Evolutionary conservation across 2,113 vertebrate species (phyloP).

Genomic region (Protobothrops mucrosquamatus): DNA sequence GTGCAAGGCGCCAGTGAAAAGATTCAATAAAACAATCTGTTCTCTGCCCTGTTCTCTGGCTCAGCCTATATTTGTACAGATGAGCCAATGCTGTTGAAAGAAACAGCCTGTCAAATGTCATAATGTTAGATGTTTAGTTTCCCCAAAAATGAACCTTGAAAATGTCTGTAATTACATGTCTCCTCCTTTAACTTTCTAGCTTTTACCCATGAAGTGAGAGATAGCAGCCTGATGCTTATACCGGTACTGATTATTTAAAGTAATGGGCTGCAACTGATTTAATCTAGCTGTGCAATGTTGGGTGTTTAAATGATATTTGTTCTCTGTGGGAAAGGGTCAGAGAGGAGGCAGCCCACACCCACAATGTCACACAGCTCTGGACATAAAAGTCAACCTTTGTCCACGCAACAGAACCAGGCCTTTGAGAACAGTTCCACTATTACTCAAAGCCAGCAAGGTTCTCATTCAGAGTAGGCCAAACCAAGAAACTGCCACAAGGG

Average conservation of each 20-base stretch:
- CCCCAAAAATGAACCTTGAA: constrained; percentile 45
- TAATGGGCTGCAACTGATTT: constrained; percentile 59
- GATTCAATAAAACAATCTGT: not conserved
- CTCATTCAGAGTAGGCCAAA: not conserved
- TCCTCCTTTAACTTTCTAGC: constrained; percentile 41
- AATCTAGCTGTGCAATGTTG: constrained; percentile 23
- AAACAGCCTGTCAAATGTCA: constrained; percentile 35
- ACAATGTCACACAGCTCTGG: not conserved
- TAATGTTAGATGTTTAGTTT: constrained; percentile 49
- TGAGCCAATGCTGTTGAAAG: constrained; percentile 14
- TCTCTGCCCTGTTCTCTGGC: not conserved
- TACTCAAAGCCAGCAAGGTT: not conserved
- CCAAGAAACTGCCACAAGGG: not conserved
- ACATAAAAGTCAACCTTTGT: not conserved
- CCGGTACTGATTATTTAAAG: constrained; percentile 61
- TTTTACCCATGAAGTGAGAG: constrained; percentile 47
- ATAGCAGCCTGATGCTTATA: constrained; percentile 37
- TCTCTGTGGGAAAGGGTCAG: not conserved
- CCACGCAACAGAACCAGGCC: not conserved
- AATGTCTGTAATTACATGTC: constrained; percentile 24
- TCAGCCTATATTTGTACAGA: constrained; percentile 15
- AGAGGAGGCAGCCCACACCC: not conserved
- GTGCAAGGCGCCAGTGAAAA: not conserved
- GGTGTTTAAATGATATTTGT: constrained; percentile 22
- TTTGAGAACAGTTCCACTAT: not conserved